A percentile compares a stretch with the other conserved stretches of the same genome.
Evolutionary conservation across 1,140 invertebrate species (phyloP).

Genomic region (Atta texana): DNA sequence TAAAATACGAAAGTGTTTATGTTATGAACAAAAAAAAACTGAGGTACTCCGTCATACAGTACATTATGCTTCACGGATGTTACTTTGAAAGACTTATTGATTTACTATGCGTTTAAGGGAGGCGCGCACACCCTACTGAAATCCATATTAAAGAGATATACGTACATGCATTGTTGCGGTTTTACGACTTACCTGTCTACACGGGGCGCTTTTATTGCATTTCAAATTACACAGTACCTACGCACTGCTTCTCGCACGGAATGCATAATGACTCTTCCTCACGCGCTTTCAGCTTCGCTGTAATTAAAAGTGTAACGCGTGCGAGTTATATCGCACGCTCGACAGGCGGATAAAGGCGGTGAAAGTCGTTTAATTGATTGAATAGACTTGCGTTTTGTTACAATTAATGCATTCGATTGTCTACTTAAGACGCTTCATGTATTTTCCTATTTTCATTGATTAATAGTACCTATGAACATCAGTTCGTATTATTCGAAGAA

Average conservation of each 20-base stretch:
- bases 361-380: slow-evolving; percentile 43
- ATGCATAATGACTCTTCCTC: slow-evolving; percentile 59
- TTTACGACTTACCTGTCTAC: slow-evolving; percentile 61
- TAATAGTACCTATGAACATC: background rate
- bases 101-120: slow-evolving; percentile 43
- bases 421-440: background rate
- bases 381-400: slow-evolving; percentile 43
- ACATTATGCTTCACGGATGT: slow-evolving; percentile 28
- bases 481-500: background rate
- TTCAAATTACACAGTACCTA: slow-evolving; percentile 54
- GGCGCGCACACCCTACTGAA: slow-evolving; percentile 45
- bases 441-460: slow-evolving; percentile 2
- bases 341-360: slow-evolving; percentile 19
- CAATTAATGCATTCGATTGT: slow-evolving; percentile 3
- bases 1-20: slow-evolving; percentile 1
- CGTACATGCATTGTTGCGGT: slow-evolving; percentile 61
- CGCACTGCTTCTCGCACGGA: slow-evolving; percentile 51
- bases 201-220: slow-evolving; percentile 58
- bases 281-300: slow-evolving; percentile 30
- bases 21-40: background rate
- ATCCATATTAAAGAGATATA: slow-evolving; percentile 69
- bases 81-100: slow-evolving; percentile 54
- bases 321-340: slow-evolving; percentile 52
- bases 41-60: slow-evolving; percentile 16
- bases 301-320: slow-evolving; percentile 66